phyloP scores from a whole-genome alignment of 2,888 invertebrate genomes.

The Drosophila peninsularis region DNA sequence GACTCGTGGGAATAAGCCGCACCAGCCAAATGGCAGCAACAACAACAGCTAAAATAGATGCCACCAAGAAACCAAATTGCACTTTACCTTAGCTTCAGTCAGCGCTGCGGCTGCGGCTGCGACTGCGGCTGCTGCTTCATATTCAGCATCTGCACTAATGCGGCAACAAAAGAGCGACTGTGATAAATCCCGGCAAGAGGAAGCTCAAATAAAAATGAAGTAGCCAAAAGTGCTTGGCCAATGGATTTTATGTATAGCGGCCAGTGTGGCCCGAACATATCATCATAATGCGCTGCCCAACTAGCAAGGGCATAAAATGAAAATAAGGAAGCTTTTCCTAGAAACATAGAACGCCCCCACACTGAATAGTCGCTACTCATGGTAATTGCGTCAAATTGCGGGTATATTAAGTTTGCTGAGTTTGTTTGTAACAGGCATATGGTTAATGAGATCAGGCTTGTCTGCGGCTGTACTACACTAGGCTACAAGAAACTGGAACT shows the following conservation, averaged over 20 bases:
- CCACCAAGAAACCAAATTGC: slow-evolving; percentile 54
- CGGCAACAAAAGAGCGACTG: slow-evolving; percentile 55
- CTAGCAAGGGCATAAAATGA: slow-evolving; percentile 19
- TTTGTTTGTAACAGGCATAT: background rate
- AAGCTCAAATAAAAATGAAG: slow-evolving; percentile 63
- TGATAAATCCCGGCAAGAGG: slow-evolving; percentile 57
- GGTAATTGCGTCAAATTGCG: background rate
- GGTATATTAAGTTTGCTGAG: slow-evolving; percentile 1
- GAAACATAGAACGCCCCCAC: background rate
- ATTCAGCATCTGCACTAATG: slow-evolving; percentile 43
- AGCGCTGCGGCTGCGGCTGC: background rate
- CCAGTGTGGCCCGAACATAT: slow-evolving; percentile 21
- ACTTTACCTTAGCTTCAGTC: slow-evolving; percentile 49
- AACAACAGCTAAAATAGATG: slow-evolving; percentile 13
- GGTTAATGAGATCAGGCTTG: background rate
- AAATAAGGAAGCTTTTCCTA: slow-evolving; percentile 2
- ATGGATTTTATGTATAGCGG: slow-evolving; percentile 40
- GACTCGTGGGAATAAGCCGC: slow-evolving; percentile 73
- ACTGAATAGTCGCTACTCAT: background rate
- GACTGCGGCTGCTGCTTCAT: background rate
- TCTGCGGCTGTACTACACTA: background rate
- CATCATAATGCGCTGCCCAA: slow-evolving; percentile 36
- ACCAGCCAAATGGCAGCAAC: slow-evolving; percentile 25
- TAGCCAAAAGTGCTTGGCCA: slow-evolving; percentile 43
- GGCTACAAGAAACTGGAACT: background rate